A percentile compares a stretch with the other conserved stretches of the same genome.
Evolutionary conservation across 2,888 invertebrate species (phyloP).

Genomic region (Athalia circularis): DNA sequence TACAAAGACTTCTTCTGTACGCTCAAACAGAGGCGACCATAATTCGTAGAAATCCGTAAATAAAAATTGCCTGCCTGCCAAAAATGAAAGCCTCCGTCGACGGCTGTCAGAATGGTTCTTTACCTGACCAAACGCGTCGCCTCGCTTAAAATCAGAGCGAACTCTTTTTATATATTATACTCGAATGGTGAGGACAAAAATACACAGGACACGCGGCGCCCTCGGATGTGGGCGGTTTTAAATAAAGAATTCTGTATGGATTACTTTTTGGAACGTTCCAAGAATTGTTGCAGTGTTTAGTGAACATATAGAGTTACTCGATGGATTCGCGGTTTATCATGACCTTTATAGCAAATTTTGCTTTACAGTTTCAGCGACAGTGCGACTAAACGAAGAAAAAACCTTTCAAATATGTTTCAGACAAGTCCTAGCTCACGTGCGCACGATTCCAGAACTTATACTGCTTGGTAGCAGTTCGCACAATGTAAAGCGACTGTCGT

Average conservation of each 20-base stretch:
- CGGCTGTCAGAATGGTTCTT: conserved; percentile 30
- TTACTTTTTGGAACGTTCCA: conserved; percentile 32
- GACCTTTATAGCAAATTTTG: neutral
- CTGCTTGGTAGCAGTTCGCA: conserved; percentile 84
- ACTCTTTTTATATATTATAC: conserved; percentile 2
- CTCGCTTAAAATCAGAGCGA: neutral
- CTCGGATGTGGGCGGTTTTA: conserved; percentile 22
- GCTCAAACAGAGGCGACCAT: conserved; percentile 17
- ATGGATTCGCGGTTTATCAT: neutral
- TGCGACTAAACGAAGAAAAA: neutral
- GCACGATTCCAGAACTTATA: conserved; percentile 87
- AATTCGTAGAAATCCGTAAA: conserved; percentile 45
- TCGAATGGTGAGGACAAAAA: conserved; percentile 21
- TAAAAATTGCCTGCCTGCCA: conserved; percentile 47
- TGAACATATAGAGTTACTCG: neutral
- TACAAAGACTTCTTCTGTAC: conserved; percentile 14
- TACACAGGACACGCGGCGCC: conserved; percentile 3
- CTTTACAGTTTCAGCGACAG: neutral
- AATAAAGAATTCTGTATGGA: conserved; percentile 19
- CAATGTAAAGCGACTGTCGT: conserved; percentile 83
- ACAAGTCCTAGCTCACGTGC: conserved; percentile 86
- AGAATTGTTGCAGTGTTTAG: neutral
- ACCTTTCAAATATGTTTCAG: conserved; percentile 74
- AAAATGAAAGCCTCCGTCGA: conserved; percentile 15
- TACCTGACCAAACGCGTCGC: conserved; percentile 6